These are phyloP conservation scores for Yponomeuta evonymella DNA, from an alignment of 2,888 invertebrate genomes.

Conservation along the genomic window DNA sequence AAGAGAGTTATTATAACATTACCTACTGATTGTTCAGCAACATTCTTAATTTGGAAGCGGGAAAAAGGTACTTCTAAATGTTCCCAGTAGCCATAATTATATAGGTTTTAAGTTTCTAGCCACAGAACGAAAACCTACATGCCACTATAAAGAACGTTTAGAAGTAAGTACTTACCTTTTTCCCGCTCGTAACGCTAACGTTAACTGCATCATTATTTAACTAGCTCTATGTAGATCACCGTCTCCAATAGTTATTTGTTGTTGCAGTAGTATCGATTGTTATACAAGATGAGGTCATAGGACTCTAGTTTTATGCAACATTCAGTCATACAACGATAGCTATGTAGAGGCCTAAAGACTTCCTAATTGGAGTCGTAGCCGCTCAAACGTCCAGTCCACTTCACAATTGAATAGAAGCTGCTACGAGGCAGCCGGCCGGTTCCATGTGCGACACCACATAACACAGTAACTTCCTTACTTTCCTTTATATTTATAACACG, in stretches of 20 bases:
- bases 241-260: conserved; percentile 3
- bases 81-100: no score
- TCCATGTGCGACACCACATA: background rate
- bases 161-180: background rate
- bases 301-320: conserved; percentile 5
- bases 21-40: no score
- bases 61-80: no score
- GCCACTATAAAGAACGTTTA: no score
- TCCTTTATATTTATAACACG: background rate
- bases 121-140: no score
- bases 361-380: conserved; percentile 7
- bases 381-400: conserved; percentile 1
- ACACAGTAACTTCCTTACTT: background rate
- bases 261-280: background rate
- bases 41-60: no score
- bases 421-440: conserved; percentile 2
- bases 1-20: no score
- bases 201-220: background rate
- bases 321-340: background rate
- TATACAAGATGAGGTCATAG: background rate
- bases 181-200: background rate
- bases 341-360: conserved; percentile 5
- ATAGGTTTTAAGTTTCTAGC: no score
- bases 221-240: no score
- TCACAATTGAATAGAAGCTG: conserved; percentile 1